Conservation (phyloP, 2,888 invertebrate genomes). For the Malacosoma neustria region DNA sequence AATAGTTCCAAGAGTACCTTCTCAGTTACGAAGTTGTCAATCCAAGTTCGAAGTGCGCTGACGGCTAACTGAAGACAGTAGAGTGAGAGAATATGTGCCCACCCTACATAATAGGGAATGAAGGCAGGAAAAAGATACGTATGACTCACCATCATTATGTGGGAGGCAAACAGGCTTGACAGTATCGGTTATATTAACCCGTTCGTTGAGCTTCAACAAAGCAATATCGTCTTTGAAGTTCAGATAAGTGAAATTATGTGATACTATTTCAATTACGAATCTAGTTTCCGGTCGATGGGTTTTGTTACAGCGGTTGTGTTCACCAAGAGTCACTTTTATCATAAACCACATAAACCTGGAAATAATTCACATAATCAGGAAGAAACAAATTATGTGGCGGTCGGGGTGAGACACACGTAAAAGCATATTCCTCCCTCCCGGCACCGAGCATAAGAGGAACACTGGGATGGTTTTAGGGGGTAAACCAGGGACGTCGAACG, state of each 20-base stretch:
- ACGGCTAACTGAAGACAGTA: too few species aligned
- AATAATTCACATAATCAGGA: conserved; percentile 4
- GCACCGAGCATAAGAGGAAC: too few species aligned
- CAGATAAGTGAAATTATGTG: conserved; percentile 86
- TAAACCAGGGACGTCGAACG: too few species aligned
- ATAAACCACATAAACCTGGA: conserved; percentile 92
- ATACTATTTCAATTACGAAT: conserved; percentile 81
- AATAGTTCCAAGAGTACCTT: too few species aligned
- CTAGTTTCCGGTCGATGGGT: conserved; percentile 82
- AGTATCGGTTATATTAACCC: conserved; percentile 83
- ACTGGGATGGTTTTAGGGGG: too few species aligned
- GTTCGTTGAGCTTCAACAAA: conserved; percentile 83
- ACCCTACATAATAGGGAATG: too few species aligned
- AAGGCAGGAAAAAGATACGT: too few species aligned
- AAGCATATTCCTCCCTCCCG: too few species aligned
- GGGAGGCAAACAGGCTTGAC: conserved; percentile 90
- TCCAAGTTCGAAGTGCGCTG: too few species aligned
- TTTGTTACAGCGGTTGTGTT: conserved; percentile 87
- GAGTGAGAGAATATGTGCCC: too few species aligned
- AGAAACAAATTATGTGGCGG: background rate
- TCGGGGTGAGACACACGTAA: too few species aligned
- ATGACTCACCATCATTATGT: conserved; percentile 73
- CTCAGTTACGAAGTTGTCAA: too few species aligned
- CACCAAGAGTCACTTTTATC: conserved; percentile 90
- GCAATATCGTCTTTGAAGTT: conserved; percentile 92